Percentiles rank a stretch among this genome's conserved stretches.
phyloP scores from a whole-genome alignment of 2,888 invertebrate genomes.

The Eupithecia tripunctaria region DNA sequence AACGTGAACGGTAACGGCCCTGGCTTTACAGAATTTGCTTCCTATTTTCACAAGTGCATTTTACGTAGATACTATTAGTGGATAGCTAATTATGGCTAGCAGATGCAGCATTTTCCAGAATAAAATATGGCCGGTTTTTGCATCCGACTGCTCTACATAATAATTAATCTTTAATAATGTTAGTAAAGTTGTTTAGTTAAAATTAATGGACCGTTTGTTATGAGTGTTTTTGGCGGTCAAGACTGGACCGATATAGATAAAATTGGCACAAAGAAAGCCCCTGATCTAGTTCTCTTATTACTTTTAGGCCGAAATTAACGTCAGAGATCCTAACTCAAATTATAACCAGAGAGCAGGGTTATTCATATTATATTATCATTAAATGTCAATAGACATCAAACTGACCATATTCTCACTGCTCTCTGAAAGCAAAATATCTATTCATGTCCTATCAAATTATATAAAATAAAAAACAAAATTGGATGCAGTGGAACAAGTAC shows the following conservation, averaged over 20 bases:
- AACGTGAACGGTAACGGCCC: constrained; percentile 19
- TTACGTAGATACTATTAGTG: constrained; percentile 5
- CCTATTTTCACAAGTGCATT: constrained; percentile 25
- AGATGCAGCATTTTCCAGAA: neutral
- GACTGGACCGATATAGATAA: constrained; percentile 29
- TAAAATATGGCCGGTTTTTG: neutral
- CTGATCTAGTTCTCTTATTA: constrained; percentile 34
- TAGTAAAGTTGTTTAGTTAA: neutral
- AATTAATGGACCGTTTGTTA: neutral
- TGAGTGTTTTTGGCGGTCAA: constrained; percentile 12
- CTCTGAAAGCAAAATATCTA: neutral
- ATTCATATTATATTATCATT: too few relatives aligned
- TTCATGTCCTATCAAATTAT: neutral
- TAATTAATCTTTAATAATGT: neutral
- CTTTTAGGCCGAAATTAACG: constrained; percentile 21
- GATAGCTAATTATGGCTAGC: neutral
- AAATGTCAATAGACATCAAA: too few relatives aligned
- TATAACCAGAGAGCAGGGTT: neutral
- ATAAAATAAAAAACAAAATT: too few relatives aligned
- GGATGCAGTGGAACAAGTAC: too few relatives aligned
- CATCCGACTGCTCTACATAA: neutral
- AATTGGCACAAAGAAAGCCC: constrained; percentile 37
- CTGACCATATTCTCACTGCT: neutral
- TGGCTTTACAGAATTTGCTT: constrained; percentile 23
- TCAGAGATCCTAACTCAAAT: neutral